Percentiles rank a stretch among this genome's conserved stretches.
phyloP scores from a whole-genome alignment of 2,797 vertebrate genomes.

The Phrynocephalus guinanensis region DNA sequence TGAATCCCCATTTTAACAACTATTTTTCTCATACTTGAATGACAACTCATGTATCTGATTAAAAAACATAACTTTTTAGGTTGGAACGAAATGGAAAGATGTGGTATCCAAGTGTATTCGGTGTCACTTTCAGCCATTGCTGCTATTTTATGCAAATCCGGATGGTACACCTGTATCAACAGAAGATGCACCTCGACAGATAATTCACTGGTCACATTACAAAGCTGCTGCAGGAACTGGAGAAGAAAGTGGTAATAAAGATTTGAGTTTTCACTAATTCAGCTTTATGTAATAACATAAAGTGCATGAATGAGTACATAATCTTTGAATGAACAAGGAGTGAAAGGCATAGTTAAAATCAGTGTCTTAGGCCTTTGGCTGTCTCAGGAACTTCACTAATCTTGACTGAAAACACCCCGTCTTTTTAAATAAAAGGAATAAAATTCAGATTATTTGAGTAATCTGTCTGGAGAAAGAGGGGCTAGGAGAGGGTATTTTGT shows the following conservation, averaged over 20 bases:
- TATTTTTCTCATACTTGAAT: too few relatives aligned
- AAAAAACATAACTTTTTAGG: slow-evolving; percentile 71
- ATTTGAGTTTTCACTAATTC: background rate
- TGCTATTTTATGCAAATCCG: slow-evolving; percentile 95
- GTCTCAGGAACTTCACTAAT: background rate
- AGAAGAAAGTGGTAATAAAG: slow-evolving; percentile 82
- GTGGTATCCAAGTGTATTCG: slow-evolving; percentile 93
- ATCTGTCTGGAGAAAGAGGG: background rate
- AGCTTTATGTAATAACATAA: background rate
- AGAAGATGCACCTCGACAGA: slow-evolving; percentile 84
- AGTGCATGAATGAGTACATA: background rate
- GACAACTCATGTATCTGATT: background rate
- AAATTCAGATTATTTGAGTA: background rate
- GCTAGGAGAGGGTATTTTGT: background rate
- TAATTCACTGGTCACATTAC: slow-evolving; percentile 80
- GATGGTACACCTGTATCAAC: slow-evolving; percentile 88
- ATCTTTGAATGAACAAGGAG: background rate
- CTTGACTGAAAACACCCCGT: background rate
- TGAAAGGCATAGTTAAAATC: background rate
- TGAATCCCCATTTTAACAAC: background rate
- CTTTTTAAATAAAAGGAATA: background rate
- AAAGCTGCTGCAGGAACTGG: slow-evolving; percentile 78
- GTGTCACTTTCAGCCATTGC: slow-evolving; percentile 95
- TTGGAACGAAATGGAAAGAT: slow-evolving; percentile 95
- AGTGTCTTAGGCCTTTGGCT: too few relatives aligned